phyloP scores from a whole-genome alignment of 1,140 invertebrate genomes.

The Holcopasites calliopsidis region DNA sequence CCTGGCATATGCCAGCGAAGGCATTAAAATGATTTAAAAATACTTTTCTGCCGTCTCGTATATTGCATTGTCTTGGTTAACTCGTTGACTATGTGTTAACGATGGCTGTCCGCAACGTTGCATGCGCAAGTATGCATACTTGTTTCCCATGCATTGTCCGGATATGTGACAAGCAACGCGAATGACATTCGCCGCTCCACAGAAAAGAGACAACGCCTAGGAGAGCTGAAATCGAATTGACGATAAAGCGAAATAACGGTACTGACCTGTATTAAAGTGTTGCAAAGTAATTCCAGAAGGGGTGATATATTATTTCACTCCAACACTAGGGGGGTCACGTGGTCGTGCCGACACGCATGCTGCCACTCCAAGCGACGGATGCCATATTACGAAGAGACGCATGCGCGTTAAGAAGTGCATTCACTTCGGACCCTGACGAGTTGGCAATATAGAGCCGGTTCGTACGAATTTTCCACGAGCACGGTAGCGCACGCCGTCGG shows the following conservation, averaged over 20 bases:
- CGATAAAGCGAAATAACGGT: conserved; percentile 12
- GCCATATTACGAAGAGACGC: conserved; percentile 38
- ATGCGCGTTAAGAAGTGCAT: conserved; percentile 45
- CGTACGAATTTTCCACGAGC: background rate
- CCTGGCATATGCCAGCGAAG: background rate
- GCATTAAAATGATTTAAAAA: background rate
- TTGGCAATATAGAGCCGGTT: background rate
- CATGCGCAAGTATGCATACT: background rate
- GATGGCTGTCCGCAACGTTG: background rate
- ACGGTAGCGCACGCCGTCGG: background rate
- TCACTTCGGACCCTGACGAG: conserved; percentile 21
- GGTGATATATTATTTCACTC: conserved; percentile 6
- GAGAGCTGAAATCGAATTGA: too few relatives aligned
- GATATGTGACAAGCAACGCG: background rate
- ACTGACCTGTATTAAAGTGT: conserved; percentile 46
- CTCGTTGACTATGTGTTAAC: background rate
- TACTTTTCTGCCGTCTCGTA: background rate
- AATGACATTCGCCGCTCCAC: background rate
- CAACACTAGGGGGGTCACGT: conserved; percentile 35
- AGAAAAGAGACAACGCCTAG: background rate
- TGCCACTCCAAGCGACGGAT: conserved; percentile 10
- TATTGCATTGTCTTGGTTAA: background rate
- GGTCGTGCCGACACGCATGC: conserved; percentile 33
- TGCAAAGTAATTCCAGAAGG: conserved; percentile 5
- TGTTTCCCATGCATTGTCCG: background rate